Conservation (phyloP, 1,140 invertebrate genomes). For the Galleria mellonella region DNA sequence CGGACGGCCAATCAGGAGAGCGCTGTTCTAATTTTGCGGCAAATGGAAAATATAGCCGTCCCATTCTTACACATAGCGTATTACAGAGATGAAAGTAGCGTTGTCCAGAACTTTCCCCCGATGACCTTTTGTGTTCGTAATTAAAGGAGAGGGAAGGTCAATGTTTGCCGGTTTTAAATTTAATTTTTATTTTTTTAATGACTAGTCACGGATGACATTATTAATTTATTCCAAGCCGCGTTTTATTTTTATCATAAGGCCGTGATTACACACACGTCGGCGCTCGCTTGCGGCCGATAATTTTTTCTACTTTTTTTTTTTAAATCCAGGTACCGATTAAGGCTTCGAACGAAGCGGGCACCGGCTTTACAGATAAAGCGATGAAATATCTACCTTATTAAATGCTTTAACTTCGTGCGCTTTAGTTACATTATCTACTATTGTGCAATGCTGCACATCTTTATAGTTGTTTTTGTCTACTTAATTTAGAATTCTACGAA, state of each 20-base stretch:
- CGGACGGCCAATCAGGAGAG: conserved; percentile 24
- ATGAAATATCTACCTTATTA: conserved; percentile 1
- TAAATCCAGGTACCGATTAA: background rate
- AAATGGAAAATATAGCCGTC: conserved; percentile 18
- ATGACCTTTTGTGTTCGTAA: background rate
- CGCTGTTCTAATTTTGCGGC: conserved; percentile 29
- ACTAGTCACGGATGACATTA: conserved; percentile 30
- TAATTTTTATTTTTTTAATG: conserved; percentile 5
- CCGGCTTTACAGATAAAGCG: background rate
- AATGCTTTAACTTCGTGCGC: background rate
- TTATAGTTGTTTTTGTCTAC: too few relatives aligned
- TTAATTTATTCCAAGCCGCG: conserved; percentile 39
- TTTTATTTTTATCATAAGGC: conserved; percentile 28
- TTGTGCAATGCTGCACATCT: too few relatives aligned
- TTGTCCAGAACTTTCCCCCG: conserved; percentile 5
- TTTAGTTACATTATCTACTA: too few relatives aligned
- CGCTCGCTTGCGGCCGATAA: background rate
- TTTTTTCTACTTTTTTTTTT: conserved; percentile 2
- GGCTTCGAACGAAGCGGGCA: background rate
- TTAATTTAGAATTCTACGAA: too few relatives aligned
- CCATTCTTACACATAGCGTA: conserved; percentile 15
- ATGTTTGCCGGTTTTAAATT: conserved; percentile 4
- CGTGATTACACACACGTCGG: conserved; percentile 18
- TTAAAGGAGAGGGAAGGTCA: conserved; percentile 9
- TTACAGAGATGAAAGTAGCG: background rate